phyloP scores from a whole-genome alignment of 2,888 invertebrate species.

The Chymomyza amoena region DNA sequence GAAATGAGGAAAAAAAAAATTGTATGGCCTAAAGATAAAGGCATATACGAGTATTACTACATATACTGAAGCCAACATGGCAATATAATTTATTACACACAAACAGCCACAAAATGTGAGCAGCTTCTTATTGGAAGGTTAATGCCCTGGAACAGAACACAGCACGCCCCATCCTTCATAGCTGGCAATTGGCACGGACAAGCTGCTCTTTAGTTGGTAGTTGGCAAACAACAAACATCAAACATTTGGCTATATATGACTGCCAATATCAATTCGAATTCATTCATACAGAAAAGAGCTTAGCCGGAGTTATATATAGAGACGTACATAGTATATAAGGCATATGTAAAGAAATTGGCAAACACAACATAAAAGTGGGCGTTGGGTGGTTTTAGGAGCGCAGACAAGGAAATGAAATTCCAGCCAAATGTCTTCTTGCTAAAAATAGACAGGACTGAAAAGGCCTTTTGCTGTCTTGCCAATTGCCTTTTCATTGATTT shows the following conservation, averaged over 20 bases:
- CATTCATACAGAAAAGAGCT: background rate
- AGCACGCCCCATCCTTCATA: background rate
- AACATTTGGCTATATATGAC: background rate
- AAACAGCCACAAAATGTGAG: background rate
- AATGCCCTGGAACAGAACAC: background rate
- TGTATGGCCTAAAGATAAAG: background rate
- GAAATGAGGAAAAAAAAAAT: background rate
- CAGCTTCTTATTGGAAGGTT: background rate
- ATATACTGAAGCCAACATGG: background rate
- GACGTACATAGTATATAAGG: background rate
- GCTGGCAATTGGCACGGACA: background rate
- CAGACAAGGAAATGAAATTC: background rate
- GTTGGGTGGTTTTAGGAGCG: background rate
- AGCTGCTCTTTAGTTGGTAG: background rate
- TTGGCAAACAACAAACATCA: background rate
- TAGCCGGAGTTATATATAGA: background rate
- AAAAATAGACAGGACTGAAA: background rate
- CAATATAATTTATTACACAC: background rate
- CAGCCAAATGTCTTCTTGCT: background rate
- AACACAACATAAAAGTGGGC: background rate
- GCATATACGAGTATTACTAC: background rate
- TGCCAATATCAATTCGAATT: background rate
- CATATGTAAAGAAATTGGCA: background rate
- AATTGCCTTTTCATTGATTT: background rate
- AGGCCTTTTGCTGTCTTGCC: background rate